Base-by-base conservation (phyloP, 2,113 vertebrate species). In the Siphamia tubifer region DNA sequence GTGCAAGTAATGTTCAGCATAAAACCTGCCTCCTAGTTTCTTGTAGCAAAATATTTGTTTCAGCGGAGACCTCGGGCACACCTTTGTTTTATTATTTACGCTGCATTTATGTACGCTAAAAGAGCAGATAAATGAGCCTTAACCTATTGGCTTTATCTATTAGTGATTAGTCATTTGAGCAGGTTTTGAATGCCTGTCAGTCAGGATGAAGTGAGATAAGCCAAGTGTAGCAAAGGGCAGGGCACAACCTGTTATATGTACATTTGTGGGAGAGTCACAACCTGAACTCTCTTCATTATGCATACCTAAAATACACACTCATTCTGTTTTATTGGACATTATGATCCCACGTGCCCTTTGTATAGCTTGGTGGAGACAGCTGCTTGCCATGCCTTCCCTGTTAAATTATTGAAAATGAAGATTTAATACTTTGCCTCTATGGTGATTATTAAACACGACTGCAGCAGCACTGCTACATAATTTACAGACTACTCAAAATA, bases 331-430 rank as follows among this genome's bases (percentile, higher is more conserved):
- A 31, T 45, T 40, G 44, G 42, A 36, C 12, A 5, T 43, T 66
- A 19, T 53, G 55, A 60, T 74, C 57, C 57, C 70, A 13, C 8
- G 17, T 58, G 67, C 12, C 56, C 67, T 76, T 82, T 82, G 74
- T 82, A 53, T 77, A 58, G 52, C 21, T 42, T 56, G 43, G 57
- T 52, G 15, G 45, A 54, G 55, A 32, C 77, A 82, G 70, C 64
- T 79, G 82, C 23, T 25, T 69, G 55, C 73, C 53, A 28, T 44
- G 40, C 40, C 49, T 24, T 66, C 44, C 58, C 47, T 74, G 61
- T 38, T 92, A 73, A 90, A 91, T 91, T 86, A 92, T 92, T 90
- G 13, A 89, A 73, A 74, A 52, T 53, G 31, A 72, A 55, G 40
- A 64, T 28, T 60, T 66, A 47, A 63, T 51, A 55, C 56, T 81